A percentile compares a stretch with the other conserved stretches of the same genome.
Conservation (phyloP, 2,797 vertebrate species). For the Lates japonicus region DNA sequence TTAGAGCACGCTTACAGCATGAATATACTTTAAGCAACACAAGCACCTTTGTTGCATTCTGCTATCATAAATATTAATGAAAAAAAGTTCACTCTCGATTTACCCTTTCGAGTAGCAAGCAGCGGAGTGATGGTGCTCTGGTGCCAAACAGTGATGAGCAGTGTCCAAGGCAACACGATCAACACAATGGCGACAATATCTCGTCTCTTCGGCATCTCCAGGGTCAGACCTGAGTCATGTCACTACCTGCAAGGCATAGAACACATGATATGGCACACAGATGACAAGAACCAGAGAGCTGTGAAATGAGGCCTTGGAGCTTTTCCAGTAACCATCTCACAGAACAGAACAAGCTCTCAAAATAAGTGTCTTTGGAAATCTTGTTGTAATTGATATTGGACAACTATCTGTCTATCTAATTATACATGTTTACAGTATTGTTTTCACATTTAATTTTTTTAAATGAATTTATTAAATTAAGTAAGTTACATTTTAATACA, state of each 20-base stretch:
- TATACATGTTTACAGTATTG: background rate
- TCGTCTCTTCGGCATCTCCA: constrained; percentile 92
- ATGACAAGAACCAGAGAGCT: background rate
- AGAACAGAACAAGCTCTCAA: background rate
- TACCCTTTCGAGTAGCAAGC: constrained; percentile 79
- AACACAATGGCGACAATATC: constrained; percentile 91
- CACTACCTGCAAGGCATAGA: constrained; percentile 59
- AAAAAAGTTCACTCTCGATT: background rate
- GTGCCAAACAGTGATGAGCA: constrained; percentile 93
- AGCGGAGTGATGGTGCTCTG: constrained; percentile 87
- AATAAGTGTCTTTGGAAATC: background rate
- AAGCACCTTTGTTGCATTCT: background rate
- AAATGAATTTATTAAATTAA: background rate
- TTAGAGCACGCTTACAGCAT: background rate
- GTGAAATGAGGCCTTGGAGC: background rate
- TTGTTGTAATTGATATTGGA: background rate
- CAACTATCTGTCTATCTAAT: too few relatives aligned
- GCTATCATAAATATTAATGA: background rate
- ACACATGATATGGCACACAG: background rate
- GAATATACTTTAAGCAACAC: background rate
- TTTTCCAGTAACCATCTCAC: background rate
- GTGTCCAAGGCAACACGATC: constrained; percentile 92
- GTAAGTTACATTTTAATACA: background rate
- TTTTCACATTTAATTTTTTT: background rate
- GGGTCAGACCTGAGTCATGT: constrained; percentile 70